These are phyloP conservation scores for Gila orcuttii DNA, from an alignment of 2,113 vertebrate genomes.

Conservation along the genomic window DNA sequence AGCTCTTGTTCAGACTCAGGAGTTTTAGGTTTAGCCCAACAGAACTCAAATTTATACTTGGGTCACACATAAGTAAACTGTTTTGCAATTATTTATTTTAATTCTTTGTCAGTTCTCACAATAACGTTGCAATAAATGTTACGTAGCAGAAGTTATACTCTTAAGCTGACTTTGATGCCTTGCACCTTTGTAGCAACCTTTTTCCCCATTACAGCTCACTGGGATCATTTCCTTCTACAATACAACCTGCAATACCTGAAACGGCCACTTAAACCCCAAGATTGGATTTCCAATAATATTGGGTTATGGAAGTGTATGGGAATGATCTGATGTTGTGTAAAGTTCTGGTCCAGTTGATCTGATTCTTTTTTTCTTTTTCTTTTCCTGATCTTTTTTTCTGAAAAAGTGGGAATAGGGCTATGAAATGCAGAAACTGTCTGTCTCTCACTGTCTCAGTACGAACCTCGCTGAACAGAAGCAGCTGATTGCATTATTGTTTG, in stretches of 20 bases:
- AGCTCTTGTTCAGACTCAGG: constrained; percentile 31
- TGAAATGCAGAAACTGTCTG: constrained; percentile 15
- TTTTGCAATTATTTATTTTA: constrained; percentile 19
- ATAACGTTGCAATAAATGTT: constrained; percentile 42
- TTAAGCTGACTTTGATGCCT: constrained; percentile 26
- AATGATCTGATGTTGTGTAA: background rate
- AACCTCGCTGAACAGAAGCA: constrained; percentile 29
- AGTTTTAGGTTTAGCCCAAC: constrained; percentile 20
- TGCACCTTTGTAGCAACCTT: constrained; percentile 42
- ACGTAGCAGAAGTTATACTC: constrained; percentile 29
- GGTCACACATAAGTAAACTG: constrained; percentile 7
- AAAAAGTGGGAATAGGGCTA: constrained; percentile 25
- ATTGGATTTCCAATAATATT: background rate
- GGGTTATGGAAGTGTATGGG: background rate
- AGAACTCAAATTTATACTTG: constrained; percentile 12
- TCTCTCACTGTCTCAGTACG: constrained; percentile 24
- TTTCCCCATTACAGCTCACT: background rate
- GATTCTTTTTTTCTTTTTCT: background rate
- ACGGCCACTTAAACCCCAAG: background rate
- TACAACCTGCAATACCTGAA: constrained; percentile 18
- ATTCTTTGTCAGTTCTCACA: constrained; percentile 6
- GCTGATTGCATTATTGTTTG: constrained; percentile 36
- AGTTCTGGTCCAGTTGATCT: constrained; percentile 11
- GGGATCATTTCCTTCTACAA: constrained; percentile 10
- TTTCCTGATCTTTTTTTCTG: background rate